A percentile compares a stretch with the other conserved stretches of the same genome.
phyloP scores from a whole-genome alignment of 2,113 vertebrate species.

The Collichthys lucidus region DNA sequence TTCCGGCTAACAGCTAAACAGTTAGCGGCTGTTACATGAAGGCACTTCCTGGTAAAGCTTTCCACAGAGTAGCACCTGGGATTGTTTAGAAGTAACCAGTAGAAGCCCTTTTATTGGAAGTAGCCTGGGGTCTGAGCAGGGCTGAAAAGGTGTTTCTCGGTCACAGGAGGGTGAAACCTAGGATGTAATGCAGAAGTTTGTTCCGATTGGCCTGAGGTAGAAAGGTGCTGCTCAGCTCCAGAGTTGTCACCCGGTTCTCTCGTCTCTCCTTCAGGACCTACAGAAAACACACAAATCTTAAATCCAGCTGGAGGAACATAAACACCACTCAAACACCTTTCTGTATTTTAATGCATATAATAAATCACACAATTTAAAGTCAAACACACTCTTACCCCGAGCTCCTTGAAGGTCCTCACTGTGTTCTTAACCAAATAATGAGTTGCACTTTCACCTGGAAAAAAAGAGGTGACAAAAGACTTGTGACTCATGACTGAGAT shows the following conservation, averaged over 20 bases:
- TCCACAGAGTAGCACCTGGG: constrained; percentile 87
- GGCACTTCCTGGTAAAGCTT: constrained; percentile 88
- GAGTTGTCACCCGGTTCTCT: constrained; percentile 84
- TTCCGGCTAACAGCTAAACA: constrained; percentile 66
- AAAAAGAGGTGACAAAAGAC: neutral
- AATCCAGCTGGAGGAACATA: neutral
- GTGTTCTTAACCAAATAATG: constrained; percentile 97
- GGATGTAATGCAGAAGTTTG: constrained; percentile 94
- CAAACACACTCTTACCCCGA: constrained; percentile 88
- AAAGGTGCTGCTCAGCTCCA: constrained; percentile 93
- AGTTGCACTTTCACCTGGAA: constrained; percentile 95
- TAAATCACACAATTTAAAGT: neutral
- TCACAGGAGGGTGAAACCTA: constrained; percentile 92
- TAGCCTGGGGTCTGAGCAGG: constrained; percentile 60
- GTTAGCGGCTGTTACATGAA: constrained; percentile 79
- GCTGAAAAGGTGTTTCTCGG: constrained; percentile 13
- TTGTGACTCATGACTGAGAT: neutral
- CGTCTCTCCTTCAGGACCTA: constrained; percentile 94
- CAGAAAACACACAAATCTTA: neutral
- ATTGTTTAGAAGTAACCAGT: constrained; percentile 81
- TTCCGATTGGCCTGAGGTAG: constrained; percentile 97
- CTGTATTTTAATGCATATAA: neutral
- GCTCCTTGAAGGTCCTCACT: constrained; percentile 95
- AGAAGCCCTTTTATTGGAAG: constrained; percentile 84
- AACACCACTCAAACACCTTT: neutral